These are phyloP conservation scores for Rhea americana DNA, from an alignment of 2,113 vertebrate species.

Conservation along the genomic window DNA sequence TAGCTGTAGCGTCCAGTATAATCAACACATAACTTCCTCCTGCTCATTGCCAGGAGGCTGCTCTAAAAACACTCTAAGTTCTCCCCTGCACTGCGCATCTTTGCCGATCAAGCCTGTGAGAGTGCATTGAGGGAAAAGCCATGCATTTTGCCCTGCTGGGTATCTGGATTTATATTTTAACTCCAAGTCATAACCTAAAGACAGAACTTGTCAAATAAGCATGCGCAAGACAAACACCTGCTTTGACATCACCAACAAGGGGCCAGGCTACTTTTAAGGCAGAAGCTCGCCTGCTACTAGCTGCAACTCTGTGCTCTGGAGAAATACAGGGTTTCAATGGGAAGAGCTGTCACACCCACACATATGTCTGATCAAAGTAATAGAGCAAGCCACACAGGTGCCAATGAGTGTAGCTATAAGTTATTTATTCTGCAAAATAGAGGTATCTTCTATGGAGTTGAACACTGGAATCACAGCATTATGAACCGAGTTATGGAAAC, in stretches of 20 bases:
- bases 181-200: neutral
- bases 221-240: neutral
- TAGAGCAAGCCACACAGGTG: neutral
- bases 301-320: neutral
- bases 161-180: neutral
- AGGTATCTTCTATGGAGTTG: conserved; percentile 67
- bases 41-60: neutral
- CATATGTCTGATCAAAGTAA: neutral
- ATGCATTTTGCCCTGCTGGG: neutral
- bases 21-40: neutral
- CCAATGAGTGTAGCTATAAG: conserved; percentile 56
- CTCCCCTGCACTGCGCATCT: neutral
- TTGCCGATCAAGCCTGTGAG: neutral
- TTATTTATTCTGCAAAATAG: conserved; percentile 76
- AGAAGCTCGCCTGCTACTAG: neutral
- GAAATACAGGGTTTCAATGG: neutral
- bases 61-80: neutral
- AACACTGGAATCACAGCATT: conserved; percentile 62
- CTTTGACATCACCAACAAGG: neutral
- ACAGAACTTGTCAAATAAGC: neutral
- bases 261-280: neutral
- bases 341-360: conserved; percentile 21
- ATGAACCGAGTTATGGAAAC: conserved; percentile 53
- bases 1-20: neutral
- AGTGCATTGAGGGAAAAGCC: accelerated